These are phyloP conservation scores for Perizoma flavofasciatum DNA, from an alignment of 2,888 invertebrate species.

Conservation along the genomic window DNA sequence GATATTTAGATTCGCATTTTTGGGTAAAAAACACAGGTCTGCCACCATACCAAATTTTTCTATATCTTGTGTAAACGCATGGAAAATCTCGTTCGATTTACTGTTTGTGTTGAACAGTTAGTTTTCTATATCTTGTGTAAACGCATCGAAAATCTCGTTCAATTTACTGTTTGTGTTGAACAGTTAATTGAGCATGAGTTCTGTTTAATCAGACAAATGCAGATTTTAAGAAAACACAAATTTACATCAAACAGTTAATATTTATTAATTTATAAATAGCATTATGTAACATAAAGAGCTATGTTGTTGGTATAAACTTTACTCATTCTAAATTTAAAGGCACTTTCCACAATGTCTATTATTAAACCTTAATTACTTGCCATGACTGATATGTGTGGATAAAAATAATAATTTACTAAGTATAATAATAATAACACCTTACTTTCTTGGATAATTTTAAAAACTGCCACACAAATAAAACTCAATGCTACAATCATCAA, in stretches of 20 bases:
- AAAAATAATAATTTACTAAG: slow-evolving; percentile 23
- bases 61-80: too few relatives aligned
- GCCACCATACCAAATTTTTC: too few relatives aligned
- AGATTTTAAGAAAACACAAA: slow-evolving; percentile 49
- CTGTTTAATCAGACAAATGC: too few relatives aligned
- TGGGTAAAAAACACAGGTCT: too few relatives aligned
- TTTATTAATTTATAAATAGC: slow-evolving; percentile 83
- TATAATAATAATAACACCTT: slow-evolving; percentile 14
- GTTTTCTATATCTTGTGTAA: too few relatives aligned
- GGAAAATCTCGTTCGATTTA: too few relatives aligned
- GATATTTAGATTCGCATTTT: too few relatives aligned
- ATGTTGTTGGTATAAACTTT: slow-evolving; percentile 82
- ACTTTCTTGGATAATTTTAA: slow-evolving; percentile 2
- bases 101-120: too few relatives aligned
- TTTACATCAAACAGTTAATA: slow-evolving; percentile 82
- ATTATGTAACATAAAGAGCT: slow-evolving; percentile 80
- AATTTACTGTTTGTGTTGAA: too few relatives aligned
- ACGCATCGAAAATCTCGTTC: too few relatives aligned
- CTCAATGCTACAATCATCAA: slow-evolving; percentile 21
- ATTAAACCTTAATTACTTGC: slow-evolving; percentile 67
- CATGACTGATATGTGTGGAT: slow-evolving; percentile 60
- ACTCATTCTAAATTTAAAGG: slow-evolving; percentile 81
- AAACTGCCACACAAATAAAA: slow-evolving; percentile 13
- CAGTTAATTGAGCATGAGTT: too few relatives aligned
- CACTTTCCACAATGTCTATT: slow-evolving; percentile 82